phyloP scores from a whole-genome alignment of 2,113 vertebrate genomes.

The Limnothrissa miodon region DNA sequence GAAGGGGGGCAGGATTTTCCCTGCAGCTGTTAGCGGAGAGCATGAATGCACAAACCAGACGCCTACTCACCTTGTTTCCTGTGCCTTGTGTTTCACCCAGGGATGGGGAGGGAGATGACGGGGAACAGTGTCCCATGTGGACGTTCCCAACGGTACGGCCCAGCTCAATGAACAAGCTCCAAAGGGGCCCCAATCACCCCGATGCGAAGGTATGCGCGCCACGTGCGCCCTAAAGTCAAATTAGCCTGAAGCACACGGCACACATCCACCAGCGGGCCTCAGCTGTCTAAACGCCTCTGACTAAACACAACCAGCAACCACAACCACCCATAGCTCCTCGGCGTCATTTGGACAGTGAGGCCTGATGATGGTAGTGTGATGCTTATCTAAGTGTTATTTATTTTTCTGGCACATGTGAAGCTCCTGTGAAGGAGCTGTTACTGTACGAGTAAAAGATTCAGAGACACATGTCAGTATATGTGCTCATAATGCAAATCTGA shows the following conservation, averaged over 20 bases:
- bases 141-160: conserved; percentile 92
- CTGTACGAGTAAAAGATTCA: too few relatives aligned
- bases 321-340: too few relatives aligned
- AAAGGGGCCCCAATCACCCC: conserved; percentile 81
- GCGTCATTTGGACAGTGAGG: too few relatives aligned
- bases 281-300: not conserved
- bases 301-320: not conserved
- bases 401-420: too few relatives aligned
- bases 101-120: conserved; percentile 85
- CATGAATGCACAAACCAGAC: not conserved
- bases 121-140: conserved; percentile 87
- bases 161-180: conserved; percentile 83
- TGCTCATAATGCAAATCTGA: not conserved
- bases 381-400: too few relatives aligned
- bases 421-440: too few relatives aligned
- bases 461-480: not conserved
- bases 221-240: not conserved
- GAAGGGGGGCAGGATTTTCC: not conserved
- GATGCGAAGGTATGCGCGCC: conserved; percentile 74
- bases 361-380: too few relatives aligned
- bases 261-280: too few relatives aligned
- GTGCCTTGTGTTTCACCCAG: conserved; percentile 56
- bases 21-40: not conserved
- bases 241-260: too few relatives aligned
- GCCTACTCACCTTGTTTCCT: not conserved